Base-by-base conservation (phyloP, 2,797 vertebrate genomes). In the Lutjanus argentimaculatus region DNA sequence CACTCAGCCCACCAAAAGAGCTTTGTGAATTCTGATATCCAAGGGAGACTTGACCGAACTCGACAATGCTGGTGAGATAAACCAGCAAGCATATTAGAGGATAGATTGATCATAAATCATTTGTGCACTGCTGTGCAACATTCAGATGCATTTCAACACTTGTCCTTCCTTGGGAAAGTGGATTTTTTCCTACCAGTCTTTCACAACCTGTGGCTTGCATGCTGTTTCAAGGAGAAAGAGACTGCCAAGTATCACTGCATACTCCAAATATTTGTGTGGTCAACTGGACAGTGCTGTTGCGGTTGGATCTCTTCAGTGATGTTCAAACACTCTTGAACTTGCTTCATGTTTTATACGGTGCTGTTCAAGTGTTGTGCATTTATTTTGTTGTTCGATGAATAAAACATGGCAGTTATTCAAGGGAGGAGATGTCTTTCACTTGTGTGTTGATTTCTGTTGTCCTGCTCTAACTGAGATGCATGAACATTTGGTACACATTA, bases 181-280 rank as follows among this genome's bases (percentile, higher is more conserved):
- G 43, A 73, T 88, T 80, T 84, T 82, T 56, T 82, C 80, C 46
- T 75, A 63, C 79, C 74, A 88, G 87, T 91, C 90, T 89, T 91
- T 93, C 93, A 92, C 90, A 95, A 94, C 90, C 92, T 95, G 91
- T 79, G 90, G 93, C 91, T 95, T 87, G 80, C 83, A 90, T 67
- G 73, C 89, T 85, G 75, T 91, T 94, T 93, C 89, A 91, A 90
- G 92, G 84, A 83, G 83, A 85, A 87, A 67, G 72, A 80, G 81
- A 62, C 93, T 92, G 93, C 93, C 92, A 94, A 95, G 90, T 93
- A 94, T 92, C 89, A 77, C 87, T 85, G 90, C 80, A 87, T 89
- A 91, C 88, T 94, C 90, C 89, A 95, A 95, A 95, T 95, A 95
- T 95, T 94, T 95, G 91, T 92, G 90, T 88, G 91, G 90, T 95